phyloP scores from a whole-genome alignment of 2,113 vertebrate species.

The Cottus gobio region DNA sequence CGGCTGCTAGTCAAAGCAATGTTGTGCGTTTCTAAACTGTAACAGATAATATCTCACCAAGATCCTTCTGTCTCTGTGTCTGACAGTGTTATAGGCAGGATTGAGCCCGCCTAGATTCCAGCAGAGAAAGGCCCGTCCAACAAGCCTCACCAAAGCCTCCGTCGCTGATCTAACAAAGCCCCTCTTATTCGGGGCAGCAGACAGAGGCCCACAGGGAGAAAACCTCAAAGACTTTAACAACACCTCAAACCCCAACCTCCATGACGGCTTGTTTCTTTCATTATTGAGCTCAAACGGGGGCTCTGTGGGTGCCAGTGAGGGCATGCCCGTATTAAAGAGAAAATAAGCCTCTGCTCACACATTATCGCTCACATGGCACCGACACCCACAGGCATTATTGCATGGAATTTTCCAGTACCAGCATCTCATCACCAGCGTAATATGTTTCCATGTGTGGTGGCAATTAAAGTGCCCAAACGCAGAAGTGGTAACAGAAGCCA shows the following conservation, averaged over 20 bases:
- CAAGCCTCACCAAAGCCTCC: conserved; percentile 68
- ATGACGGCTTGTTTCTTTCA: conserved; percentile 78
- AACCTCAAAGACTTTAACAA: conserved; percentile 82
- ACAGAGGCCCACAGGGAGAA: conserved; percentile 77
- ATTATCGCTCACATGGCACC: conserved; percentile 79
- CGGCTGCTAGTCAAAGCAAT: conserved; percentile 40
- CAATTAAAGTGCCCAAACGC: conserved; percentile 73
- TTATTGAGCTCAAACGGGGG: conserved; percentile 76
- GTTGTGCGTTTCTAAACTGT: not conserved
- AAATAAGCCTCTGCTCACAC: conserved; percentile 81
- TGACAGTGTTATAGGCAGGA: conserved; percentile 59
- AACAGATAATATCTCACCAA: conserved; percentile 30
- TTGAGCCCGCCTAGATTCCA: conserved; percentile 49
- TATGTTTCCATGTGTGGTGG: conserved; percentile 77
- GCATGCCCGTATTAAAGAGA: conserved; percentile 79
- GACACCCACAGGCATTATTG: conserved; percentile 80
- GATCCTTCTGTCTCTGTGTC: conserved; percentile 41
- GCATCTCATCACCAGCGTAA: conserved; percentile 75
- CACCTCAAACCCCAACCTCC: conserved; percentile 78
- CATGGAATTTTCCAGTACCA: conserved; percentile 78
- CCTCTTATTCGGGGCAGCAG: conserved; percentile 77
- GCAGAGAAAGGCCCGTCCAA: conserved; percentile 66
- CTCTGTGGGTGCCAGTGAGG: conserved; percentile 76
- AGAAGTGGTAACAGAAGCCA: conserved; percentile 73
- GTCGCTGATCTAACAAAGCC: conserved; percentile 76